A percentile compares a stretch with the other conserved stretches of the same genome.
Conservation (phyloP, 2,113 vertebrate species). For the Hassar affinis region DNA sequence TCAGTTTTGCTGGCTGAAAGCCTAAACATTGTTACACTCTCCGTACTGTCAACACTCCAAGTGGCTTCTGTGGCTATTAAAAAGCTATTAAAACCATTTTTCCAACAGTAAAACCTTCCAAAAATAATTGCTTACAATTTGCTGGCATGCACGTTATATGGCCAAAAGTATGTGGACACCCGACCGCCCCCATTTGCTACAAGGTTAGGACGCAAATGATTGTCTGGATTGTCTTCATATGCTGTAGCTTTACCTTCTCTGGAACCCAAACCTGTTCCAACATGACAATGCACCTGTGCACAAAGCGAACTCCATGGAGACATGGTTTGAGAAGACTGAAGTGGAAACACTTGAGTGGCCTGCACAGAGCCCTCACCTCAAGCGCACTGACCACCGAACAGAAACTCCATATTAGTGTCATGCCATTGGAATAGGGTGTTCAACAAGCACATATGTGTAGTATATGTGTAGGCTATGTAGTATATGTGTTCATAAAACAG, state of each 20-base stretch:
- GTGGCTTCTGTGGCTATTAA: slow-evolving; percentile 7
- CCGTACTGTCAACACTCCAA: not conserved
- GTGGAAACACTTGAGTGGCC: not conserved
- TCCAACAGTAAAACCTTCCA: not conserved
- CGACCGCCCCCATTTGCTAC: not conserved
- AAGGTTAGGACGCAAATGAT: not conserved
- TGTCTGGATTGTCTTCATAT: not conserved
- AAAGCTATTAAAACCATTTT: slow-evolving; percentile 1
- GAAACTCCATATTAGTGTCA: not conserved
- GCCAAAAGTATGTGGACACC: not conserved
- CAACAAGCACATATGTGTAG: not conserved
- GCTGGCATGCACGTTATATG: not conserved
- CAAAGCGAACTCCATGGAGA: too few relatives aligned
- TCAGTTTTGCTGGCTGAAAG: slow-evolving; percentile 8
- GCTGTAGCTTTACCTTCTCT: not conserved
- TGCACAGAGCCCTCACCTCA: not conserved
- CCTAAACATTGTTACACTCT: slow-evolving; percentile 3
- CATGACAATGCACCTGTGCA: not conserved
- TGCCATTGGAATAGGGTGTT: not conserved
- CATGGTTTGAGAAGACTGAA: not conserved
- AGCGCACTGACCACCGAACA: not conserved
- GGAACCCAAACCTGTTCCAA: not conserved
- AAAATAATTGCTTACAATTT: not conserved
- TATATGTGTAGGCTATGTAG: not conserved
- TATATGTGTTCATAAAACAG: not conserved